Evolutionary conservation across 2,888 invertebrate genomes (phyloP).

Genomic region (Schrankia costaestrigalis): DNA sequence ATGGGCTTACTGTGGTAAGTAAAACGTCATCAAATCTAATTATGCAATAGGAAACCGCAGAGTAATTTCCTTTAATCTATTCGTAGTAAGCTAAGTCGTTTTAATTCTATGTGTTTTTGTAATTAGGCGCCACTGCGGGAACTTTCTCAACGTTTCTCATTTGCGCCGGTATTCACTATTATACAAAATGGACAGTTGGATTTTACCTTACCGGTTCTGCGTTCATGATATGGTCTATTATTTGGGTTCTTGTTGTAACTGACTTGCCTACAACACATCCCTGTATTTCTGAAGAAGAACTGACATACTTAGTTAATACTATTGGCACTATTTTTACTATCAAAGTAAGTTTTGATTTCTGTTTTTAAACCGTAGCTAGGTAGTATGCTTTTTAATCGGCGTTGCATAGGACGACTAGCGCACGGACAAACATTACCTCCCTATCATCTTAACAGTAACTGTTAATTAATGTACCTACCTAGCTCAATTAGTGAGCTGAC

Average conservation of each 20-base stretch:
- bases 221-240: constrained; percentile 72
- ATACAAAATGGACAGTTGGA: constrained; percentile 83
- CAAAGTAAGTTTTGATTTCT: constrained; percentile 45
- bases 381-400: neutral
- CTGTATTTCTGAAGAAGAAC: constrained; percentile 81
- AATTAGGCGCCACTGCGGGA: constrained; percentile 71
- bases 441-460: too few relatives aligned
- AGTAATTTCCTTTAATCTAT: neutral
- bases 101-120: constrained; percentile 15
- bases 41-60: neutral
- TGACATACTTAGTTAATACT: constrained; percentile 79
- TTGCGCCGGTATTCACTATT: constrained; percentile 82
- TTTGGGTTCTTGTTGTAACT: constrained; percentile 81
- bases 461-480: too few relatives aligned
- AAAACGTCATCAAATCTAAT: neutral
- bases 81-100: neutral
- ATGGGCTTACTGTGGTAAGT: constrained; percentile 76
- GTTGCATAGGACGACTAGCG: neutral
- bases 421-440: too few relatives aligned
- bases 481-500: too few relatives aligned
- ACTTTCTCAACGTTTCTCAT: constrained; percentile 85
- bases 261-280: constrained; percentile 83
- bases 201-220: constrained; percentile 82
- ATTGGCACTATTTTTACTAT: constrained; percentile 73
- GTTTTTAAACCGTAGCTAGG: too few relatives aligned